A percentile compares a stretch with the other conserved stretches of the same genome.
phyloP scores from a whole-genome alignment of 2,888 invertebrate species.

The Cosmopolites sordidus region DNA sequence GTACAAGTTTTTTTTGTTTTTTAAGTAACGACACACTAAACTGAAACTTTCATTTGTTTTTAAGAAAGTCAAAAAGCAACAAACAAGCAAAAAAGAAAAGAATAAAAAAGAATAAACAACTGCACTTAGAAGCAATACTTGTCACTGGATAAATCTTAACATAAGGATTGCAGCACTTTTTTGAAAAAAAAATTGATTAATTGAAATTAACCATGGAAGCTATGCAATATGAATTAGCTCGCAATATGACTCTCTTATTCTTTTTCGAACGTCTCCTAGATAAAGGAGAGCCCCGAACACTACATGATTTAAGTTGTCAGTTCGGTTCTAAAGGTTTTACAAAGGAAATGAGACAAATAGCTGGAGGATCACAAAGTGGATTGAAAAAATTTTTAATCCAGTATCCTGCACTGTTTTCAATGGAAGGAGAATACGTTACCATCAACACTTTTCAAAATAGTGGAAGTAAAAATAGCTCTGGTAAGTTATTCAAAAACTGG shows the following conservation, averaged over 20 bases:
- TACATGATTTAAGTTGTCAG: constrained; percentile 97
- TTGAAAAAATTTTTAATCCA: constrained; percentile 94
- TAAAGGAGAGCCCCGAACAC: constrained; percentile 90
- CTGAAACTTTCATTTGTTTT: constrained; percentile 5
- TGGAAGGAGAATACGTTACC: constrained; percentile 89
- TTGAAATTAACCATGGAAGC: constrained; percentile 66
- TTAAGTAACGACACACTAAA: constrained; percentile 5
- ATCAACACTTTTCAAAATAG: constrained; percentile 74
- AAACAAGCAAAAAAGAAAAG: constrained; percentile 8
- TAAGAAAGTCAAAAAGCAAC: neutral
- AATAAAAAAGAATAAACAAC: constrained; percentile 2
- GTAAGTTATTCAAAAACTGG: constrained; percentile 36
- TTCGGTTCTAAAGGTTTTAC: constrained; percentile 99
- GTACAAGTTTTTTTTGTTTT: constrained; percentile 14
- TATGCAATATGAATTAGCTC: constrained; percentile 88
- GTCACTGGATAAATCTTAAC: neutral
- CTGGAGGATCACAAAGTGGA: constrained; percentile 93
- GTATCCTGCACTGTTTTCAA: constrained; percentile 92
- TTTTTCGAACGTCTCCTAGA: constrained; percentile 98
- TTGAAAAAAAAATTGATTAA: neutral
- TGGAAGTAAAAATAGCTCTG: constrained; percentile 53
- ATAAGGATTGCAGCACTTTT: neutral
- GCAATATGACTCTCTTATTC: constrained; percentile 95
- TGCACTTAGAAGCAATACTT: neutral
- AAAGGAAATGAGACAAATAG: constrained; percentile 95